Base-by-base conservation (phyloP, 2,888 invertebrate species). In the Hydrotaea diabolus region DNA sequence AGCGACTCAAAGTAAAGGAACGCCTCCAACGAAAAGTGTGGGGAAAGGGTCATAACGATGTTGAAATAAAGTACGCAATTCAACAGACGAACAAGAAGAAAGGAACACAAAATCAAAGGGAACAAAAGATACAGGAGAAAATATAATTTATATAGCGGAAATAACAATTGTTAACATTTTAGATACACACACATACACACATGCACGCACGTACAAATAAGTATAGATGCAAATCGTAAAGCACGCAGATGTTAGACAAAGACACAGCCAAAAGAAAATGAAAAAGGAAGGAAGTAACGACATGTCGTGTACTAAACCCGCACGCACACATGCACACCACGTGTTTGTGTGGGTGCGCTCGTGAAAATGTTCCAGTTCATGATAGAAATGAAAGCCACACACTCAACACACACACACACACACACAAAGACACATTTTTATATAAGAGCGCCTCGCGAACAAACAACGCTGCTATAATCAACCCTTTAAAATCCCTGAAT, bases 21-120 rank as follows among this genome's bases (percentile, higher is more conserved):
- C 72, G 26, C 17, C 71, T 74, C 59, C 55, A 89, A 64, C 57
- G 21, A 3, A 39, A 15, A 17, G 31, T n/a, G 36, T 9, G 64
- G 17, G 17, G 11, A 36, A 36, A 64, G 31, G 64, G 64, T 64
- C 36, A 31, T 64, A 17, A 17, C n/a, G 36, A 36, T 17, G 36
- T n/a, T 64, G 26, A 5, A 62, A 36, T 36, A 55, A 55, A 23
- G 55, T 53, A n/a, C 53, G n/a, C 79, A 77, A 75, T 77, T 90
- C 90, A 88, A 87, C 88, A 85, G 90, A 17, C 46, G 11, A 59
- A 69, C 76, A 59, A 49, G 43, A 26, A 39, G 1, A 26, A 57
- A 57, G 17, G 9, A 21, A 55, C 31, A 46, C 76, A 72, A 71
- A 71, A n/a, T 81, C 26, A 46, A 76, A 71, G 13, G 46, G 36